Base-by-base conservation (phyloP, 1,140 invertebrate species). In the Zaprionus tsacasi region DNA sequence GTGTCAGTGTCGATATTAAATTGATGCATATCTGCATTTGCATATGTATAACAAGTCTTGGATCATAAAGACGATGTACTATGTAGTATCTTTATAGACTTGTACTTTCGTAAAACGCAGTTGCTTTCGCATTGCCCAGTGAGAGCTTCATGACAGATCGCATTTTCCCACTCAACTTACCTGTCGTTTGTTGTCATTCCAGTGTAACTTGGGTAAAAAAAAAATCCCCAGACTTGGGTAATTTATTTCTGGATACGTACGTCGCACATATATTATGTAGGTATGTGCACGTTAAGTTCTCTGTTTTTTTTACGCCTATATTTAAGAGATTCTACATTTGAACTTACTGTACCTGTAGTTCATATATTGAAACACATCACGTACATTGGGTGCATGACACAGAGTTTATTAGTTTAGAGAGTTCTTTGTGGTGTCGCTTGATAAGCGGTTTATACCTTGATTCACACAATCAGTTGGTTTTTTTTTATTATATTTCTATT, bases 1-100 rank as follows among this genome's bases (percentile, higher is more conserved):
- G 83, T 87, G 83, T 60, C 74, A 61, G 69, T 88, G 83, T 79
- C 60, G 55, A 56, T 50, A 56, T 75, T 68, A 61, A 85, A 85
- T 73, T 78, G 71, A 86, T 86, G 81, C 69, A 81, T 87, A 82
- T 55, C 35, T 15, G n/a, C n/a, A 30, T 15, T 25, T 21, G 11
- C 27, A 45, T 56, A 56, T 17, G 40, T 13, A 43, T n/a, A 15
- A 43, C 40, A 43, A 1, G 17, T 21, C 6, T 25, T 38, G 25
- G 40, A 56, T 56, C 48, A 40, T 21, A 65, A 54, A 27, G 25
- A 38, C 17, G 45, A 25, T 50, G 8, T 50, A 21, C 7, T n/a
- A 21, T 21, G 21, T 21, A 40, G 38, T 40, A 13, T 40, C 13
- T 25, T 21, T 17, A n/a, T 50, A 21, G 21, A 50, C 17, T 50